Evolutionary conservation across 2,113 vertebrate species (phyloP), one percentile per base, ranked within the genome.

Genomic region (Apteryx owenii): DNA sequence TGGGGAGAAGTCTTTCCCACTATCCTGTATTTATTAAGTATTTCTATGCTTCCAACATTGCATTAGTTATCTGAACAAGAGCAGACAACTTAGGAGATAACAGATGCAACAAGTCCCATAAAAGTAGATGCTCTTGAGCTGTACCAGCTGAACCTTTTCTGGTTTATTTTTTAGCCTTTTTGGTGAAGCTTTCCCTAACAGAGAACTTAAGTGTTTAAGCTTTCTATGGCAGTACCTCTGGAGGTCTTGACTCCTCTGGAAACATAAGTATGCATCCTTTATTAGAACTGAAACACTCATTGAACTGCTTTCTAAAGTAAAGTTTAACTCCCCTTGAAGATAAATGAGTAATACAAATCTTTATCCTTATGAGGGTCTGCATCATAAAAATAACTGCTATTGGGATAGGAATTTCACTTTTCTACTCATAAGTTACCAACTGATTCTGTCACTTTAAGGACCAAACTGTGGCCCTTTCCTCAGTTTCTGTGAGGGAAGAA

Each of bases 161-260:
- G 18, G 54, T 44, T 64, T 78, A 61, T 26, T 92, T 95, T 92
- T 81, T 77, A 93, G 25, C 1, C 25, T 80, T 94, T 96, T 85
- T 82, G 53, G 21, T 73, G 93, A 85, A 69, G 25, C 38, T 61
- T 88, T 88, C 13, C 31, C 28, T 44, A 91, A 17, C 6, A 95
- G 56, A 75, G 8, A 92, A 92, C 94, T 81, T n/a, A 86, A 66
- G 79, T 31, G 48, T 80, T 91, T 85, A 85, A 85, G 15, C 79
- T 93, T 95, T 85, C 36, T 73, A 36, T 48, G 70, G 66, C 13
- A 72, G 25, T 73, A 70, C 25, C 81, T 89, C 36, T 48, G 23
- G 19, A 25, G 65, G 29, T 51, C 83, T 80, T 80, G 61, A 51
- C 33, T 92, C 14, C 44, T 78, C 42, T 81, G 44, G 62, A 92